These are phyloP conservation scores for Sepioteuthis lessoniana DNA, from an alignment of 2,888 invertebrate species.

Conservation along the genomic window DNA sequence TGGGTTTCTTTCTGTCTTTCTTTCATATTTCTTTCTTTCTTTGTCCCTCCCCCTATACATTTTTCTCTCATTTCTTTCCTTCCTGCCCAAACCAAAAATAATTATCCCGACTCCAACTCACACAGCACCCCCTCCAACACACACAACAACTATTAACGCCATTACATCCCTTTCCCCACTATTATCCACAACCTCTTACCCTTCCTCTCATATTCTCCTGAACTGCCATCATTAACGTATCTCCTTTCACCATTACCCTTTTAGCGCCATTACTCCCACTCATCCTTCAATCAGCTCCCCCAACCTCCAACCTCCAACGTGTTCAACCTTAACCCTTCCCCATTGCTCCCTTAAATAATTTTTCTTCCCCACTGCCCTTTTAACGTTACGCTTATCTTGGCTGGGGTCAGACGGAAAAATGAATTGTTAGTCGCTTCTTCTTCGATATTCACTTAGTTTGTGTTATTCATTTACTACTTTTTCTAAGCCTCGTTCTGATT, in stretches of 20 bases:
- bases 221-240: neutral
- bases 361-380: neutral
- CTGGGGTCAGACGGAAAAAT: conserved; percentile 20
- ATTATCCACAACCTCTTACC: neutral
- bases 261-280: neutral
- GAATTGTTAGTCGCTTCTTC: neutral
- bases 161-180: neutral
- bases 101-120: neutral
- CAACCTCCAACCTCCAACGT: neutral
- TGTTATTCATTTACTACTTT: neutral
- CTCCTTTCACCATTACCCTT: conserved; percentile 33
- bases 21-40: too few relatives aligned
- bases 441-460: neutral
- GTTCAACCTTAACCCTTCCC: neutral
- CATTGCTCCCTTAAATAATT: neutral
- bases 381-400: neutral
- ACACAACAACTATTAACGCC: neutral
- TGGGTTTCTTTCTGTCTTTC: neutral
- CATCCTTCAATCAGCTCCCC: neutral
- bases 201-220: neutral
- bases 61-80: neutral
- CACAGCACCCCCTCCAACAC: neutral
- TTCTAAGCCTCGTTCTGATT: neutral
- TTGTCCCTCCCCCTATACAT: too few relatives aligned
- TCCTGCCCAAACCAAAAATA: neutral